Evolutionary conservation across 2,113 vertebrate species (phyloP).

Genomic region (Lampris incognitus): DNA sequence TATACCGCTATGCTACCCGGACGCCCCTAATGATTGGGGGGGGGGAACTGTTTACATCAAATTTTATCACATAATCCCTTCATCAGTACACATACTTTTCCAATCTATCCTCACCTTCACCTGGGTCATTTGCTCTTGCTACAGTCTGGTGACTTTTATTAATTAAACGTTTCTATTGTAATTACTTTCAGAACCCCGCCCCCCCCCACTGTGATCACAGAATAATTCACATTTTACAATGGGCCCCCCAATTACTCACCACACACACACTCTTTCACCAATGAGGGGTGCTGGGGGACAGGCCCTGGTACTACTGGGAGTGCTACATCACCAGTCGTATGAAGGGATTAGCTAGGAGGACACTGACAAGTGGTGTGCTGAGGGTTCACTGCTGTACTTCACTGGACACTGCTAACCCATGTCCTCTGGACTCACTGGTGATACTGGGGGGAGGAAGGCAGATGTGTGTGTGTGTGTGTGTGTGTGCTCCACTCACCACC

Average conservation of each 20-base stretch:
- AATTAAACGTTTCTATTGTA: no score
- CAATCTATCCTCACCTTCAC: no score
- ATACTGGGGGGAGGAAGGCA: not conserved
- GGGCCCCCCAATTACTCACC: not conserved
- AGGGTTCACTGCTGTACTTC: slow-evolving; percentile 19
- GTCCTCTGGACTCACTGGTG: not conserved
- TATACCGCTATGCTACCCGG: no score
- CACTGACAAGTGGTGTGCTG: slow-evolving; percentile 25
- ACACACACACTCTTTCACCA: slow-evolving; percentile 3
- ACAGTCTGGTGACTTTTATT: no score
- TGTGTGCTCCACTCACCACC: slow-evolving; percentile 10
- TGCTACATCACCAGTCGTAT: slow-evolving; percentile 22
- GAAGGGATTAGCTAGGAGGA: slow-evolving; percentile 32
- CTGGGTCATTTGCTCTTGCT: no score
- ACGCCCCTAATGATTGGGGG: no score
- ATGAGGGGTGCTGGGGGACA: not conserved
- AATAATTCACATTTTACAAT: not conserved
- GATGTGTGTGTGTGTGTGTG: not conserved
- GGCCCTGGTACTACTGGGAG: slow-evolving; percentile 9
- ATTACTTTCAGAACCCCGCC: no score
- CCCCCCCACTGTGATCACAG: not conserved
- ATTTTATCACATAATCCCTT: no score
- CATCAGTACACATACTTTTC: no score
- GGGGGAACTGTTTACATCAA: no score
- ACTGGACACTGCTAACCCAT: slow-evolving; percentile 16